Conservation (phyloP, 2,113 vertebrate species). For the Varanus komodoensis region DNA sequence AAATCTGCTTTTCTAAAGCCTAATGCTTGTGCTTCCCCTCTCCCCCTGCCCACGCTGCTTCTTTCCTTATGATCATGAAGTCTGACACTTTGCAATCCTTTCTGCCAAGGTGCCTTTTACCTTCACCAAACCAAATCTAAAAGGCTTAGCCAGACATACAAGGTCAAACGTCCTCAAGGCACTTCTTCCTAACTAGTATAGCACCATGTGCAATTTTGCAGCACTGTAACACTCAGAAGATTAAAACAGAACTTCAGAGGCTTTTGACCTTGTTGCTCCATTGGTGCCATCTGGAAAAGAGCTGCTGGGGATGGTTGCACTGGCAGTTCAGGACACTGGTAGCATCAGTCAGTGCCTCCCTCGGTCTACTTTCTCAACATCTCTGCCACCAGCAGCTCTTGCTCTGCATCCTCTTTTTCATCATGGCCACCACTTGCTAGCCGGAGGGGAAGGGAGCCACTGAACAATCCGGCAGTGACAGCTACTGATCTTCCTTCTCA, state of each 20-base stretch:
- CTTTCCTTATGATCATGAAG: background rate
- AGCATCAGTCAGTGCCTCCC: too few species aligned
- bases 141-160: background rate
- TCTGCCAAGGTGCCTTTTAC: background rate
- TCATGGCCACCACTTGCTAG: too few species aligned
- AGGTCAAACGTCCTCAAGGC: background rate
- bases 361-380: too few species aligned
- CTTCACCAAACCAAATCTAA: background rate
- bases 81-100: background rate
- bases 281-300: background rate
- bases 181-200: background rate
- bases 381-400: too few species aligned
- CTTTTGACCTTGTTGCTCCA: background rate
- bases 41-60: background rate
- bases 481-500: too few species aligned
- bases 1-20: conserved; percentile 1
- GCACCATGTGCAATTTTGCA: background rate
- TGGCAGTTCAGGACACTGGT: too few species aligned
- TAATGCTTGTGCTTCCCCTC: background rate
- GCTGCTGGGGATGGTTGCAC: background rate
- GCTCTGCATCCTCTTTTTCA: too few species aligned
- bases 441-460: too few species aligned
- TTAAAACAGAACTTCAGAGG: background rate
- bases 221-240: background rate
- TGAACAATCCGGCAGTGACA: too few species aligned